Base-by-base conservation (phyloP, 2,113 vertebrate species). In the Forbesichthys papilliferus region DNA sequence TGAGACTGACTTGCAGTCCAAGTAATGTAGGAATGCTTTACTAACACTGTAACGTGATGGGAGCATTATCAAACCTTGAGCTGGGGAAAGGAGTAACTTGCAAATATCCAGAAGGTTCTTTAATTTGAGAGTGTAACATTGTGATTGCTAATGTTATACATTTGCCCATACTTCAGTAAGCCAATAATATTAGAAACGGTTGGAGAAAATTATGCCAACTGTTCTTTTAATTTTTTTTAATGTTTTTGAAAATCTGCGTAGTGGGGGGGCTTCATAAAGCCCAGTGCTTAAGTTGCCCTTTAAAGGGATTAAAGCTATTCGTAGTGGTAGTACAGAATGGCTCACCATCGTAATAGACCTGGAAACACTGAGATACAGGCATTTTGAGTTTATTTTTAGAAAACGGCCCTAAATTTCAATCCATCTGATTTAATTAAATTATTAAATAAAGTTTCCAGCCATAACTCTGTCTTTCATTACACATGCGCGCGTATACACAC, bases 401-500 rank as follows among this genome's bases (percentile, higher is more conserved):
- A 57, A 57, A 57, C 20, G 14, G 20, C 9, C 55, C 11, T 27
- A 11, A 8, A 27, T 20, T 20, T 57, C 13, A 57, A 57, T 11
- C 16, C 61, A 46, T 77, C 65, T 79, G 34, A 46, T 16, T 16
- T n/a, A 55, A 55, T 63, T 18, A 16, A 16, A 16, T 16, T 16
- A 16, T 16, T 16, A 16, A 16, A 16, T 74, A 64, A 6, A 70
- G 67, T 65, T 73, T 60, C 42, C 63, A 18, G 47, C 49, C 67
- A 75, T 79, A 77, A 72, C 11, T 57, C 48, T 52, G 10, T 18
- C 16, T 42, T 20, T 66, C 27, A 47, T 9, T 82, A 33, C 56
- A 11, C 56, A 3, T 4, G 6, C 33, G 58, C 60, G 65, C 69
- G 59, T 54, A 55, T 27, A 58, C 36, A 61, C 20, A 18, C n/a